A percentile compares a stretch with the other conserved stretches of the same genome.
phyloP scores from a whole-genome alignment of 1,140 invertebrate genomes.

The Calephelis virginiensis region DNA sequence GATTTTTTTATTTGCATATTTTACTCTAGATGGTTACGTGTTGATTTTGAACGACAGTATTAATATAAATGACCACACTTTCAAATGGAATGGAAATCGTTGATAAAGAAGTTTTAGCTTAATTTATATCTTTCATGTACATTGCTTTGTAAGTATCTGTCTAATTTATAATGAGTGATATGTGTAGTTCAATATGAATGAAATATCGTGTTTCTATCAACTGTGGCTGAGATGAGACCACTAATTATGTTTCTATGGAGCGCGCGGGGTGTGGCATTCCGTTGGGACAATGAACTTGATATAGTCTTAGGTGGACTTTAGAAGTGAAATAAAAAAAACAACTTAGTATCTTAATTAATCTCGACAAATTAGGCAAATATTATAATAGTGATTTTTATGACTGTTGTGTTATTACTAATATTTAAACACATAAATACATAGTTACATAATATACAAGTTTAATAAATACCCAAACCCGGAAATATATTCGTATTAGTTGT shows the following conservation, averaged over 20 bases:
- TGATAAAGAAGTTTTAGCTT: slow-evolving; percentile 27
- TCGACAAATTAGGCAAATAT: too few species aligned
- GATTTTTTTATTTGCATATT: too few species aligned
- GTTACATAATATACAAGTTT: too few species aligned
- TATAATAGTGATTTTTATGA: too few species aligned
- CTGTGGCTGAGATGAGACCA: slow-evolving; percentile 55
- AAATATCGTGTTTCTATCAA: slow-evolving; percentile 29
- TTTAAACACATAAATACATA: too few species aligned
- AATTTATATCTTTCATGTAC: slow-evolving; percentile 19
- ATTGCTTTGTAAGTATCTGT: slow-evolving; percentile 30
- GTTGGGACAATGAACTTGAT: slow-evolving; percentile 51
- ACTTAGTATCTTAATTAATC: too few species aligned
- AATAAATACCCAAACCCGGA: too few species aligned
- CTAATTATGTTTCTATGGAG: slow-evolving; percentile 70
- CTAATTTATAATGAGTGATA: slow-evolving; percentile 25
- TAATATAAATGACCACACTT: slow-evolving; percentile 38
- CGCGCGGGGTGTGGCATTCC: slow-evolving; percentile 63
- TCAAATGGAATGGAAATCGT: slow-evolving; percentile 28
- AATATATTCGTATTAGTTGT: too few species aligned
- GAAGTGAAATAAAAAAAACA: not conserved
- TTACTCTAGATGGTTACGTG: too few species aligned
- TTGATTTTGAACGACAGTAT: slow-evolving; percentile 18
- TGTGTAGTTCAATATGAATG: slow-evolving; percentile 27
- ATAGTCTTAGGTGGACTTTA: not conserved
- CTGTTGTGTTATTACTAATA: too few species aligned